These are phyloP conservation scores for Patella ulyssiponensis DNA, from an alignment of 2,888 invertebrate species.

Conservation along the genomic window DNA sequence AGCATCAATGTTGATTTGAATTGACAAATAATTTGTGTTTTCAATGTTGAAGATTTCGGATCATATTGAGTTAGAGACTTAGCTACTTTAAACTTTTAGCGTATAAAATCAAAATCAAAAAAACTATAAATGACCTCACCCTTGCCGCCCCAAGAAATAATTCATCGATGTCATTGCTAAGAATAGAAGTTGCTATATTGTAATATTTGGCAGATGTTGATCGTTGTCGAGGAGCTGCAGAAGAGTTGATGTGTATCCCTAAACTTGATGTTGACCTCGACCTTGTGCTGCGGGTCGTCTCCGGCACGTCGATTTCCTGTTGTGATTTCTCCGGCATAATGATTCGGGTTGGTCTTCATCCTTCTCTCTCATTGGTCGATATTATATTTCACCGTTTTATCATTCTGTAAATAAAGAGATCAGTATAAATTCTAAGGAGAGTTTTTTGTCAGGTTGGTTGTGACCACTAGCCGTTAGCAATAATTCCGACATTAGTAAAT, in stretches of 20 bases:
- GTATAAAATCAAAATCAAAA: background rate
- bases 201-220: constrained; percentile 50
- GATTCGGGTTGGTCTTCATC: constrained; percentile 7
- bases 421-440: no score
- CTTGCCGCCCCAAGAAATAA: constrained; percentile 62
- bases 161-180: constrained; percentile 59
- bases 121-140: constrained; percentile 40
- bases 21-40: no score
- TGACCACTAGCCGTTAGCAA: no score
- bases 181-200: constrained; percentile 62
- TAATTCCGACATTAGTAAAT: no score
- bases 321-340: constrained; percentile 23
- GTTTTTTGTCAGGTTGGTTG: no score
- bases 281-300: background rate
- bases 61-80: no score
- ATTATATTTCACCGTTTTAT: background rate
- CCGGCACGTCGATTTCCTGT: background rate
- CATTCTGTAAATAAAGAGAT: background rate
- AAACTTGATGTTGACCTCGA: constrained; percentile 26
- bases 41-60: no score
- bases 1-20: no score
- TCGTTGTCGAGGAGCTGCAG: constrained; percentile 12
- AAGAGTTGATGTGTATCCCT: constrained; percentile 8
- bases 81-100: background rate
- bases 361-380: background rate